Evolutionary conservation across 2,113 vertebrate species (phyloP).

Genomic region (Salminus brasiliensis): DNA sequence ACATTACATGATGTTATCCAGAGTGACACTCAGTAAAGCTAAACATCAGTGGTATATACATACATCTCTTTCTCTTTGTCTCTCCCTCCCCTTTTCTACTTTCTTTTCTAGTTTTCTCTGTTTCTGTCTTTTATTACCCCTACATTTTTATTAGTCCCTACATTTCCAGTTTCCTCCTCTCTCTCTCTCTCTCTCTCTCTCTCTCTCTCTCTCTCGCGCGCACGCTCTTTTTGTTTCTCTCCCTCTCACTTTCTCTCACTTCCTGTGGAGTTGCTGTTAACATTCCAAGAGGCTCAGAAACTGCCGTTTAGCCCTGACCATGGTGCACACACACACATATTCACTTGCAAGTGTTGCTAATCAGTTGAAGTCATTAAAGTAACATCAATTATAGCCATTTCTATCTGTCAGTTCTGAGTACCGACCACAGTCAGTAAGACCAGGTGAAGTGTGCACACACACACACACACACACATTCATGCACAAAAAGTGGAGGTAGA

Average conservation of each 20-base stretch:
- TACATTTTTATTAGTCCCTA: too few species aligned
- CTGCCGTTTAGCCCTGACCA: constrained; percentile 8
- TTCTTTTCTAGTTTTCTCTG: too few species aligned
- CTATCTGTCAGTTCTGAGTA: neutral
- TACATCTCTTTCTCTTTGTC: neutral
- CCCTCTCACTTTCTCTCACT: constrained; percentile 12
- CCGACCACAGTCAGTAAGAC: neutral
- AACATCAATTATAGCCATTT: neutral
- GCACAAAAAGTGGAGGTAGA: neutral
- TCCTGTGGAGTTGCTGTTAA: constrained; percentile 41
- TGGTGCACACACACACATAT: constrained; percentile 2
- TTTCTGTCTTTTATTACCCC: too few species aligned
- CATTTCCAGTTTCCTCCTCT: too few species aligned
- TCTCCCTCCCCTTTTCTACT: too few species aligned
- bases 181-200: neutral
- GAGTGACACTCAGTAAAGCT: neutral
- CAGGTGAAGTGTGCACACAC: neutral
- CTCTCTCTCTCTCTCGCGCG: neutral
- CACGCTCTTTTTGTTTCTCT: neutral
- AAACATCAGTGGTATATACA: constrained; percentile 11
- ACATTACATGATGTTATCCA: neutral
- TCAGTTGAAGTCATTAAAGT: neutral
- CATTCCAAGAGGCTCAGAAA: constrained; percentile 44
- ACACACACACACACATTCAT: neutral
- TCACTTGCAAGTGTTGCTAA: constrained; percentile 4